These are phyloP conservation scores for Elephas maximus DNA, from an alignment of 2,113 vertebrate species.

Conservation along the genomic window DNA sequence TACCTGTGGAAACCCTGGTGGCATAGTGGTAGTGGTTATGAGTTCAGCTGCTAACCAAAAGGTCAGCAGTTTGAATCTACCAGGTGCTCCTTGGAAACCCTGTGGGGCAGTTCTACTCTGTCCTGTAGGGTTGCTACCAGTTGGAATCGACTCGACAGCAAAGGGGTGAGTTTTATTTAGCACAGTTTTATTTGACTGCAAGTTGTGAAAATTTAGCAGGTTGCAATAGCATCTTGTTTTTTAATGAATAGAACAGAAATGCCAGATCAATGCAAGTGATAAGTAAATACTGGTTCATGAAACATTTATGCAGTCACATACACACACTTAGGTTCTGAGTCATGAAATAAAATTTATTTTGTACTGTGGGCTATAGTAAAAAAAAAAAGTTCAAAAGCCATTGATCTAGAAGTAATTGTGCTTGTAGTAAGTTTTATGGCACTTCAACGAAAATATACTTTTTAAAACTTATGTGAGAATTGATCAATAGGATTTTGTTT, in stretches of 20 bases:
- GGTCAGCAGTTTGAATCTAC: no score
- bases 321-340: background rate
- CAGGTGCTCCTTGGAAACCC: no score
- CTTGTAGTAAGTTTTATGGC: background rate
- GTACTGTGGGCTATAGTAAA: background rate
- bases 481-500: background rate
- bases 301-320: background rate
- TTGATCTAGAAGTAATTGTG: background rate
- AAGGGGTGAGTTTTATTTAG: background rate
- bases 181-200: background rate
- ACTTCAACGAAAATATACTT: background rate
- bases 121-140: no score
- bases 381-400: background rate
- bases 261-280: background rate
- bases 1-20: background rate
- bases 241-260: background rate
- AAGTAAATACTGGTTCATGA: background rate
- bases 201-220: constrained; percentile 24
- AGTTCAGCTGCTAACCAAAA: no score
- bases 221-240: background rate
- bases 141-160: no score
- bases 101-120: no score
- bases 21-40: no score
- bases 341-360: background rate
- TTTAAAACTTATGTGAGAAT: background rate